phyloP scores from a whole-genome alignment of 2,888 invertebrate species.

The Diadromus collaris region DNA sequence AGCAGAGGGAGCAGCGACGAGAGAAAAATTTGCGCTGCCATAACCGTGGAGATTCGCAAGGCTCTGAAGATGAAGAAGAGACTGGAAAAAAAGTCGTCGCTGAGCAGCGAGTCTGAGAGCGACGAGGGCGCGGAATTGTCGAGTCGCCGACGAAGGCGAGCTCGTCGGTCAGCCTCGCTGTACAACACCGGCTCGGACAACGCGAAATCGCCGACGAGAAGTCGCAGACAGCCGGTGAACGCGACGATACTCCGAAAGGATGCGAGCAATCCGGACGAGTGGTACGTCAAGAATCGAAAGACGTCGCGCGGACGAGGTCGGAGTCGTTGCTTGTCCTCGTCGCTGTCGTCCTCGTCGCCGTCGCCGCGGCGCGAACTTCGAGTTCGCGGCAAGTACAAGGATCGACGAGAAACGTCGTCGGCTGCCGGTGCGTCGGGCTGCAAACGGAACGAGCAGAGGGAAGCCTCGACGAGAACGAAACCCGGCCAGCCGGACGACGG shows the following conservation, averaged over 20 bases:
- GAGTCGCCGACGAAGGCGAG: slow-evolving; percentile 39
- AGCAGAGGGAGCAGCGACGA: slow-evolving; percentile 26
- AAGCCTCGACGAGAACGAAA: slow-evolving; percentile 9
- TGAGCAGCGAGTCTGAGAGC: slow-evolving; percentile 20
- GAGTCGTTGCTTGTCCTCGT: slow-evolving; percentile 38
- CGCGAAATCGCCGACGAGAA: not conserved
- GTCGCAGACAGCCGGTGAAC: slow-evolving; percentile 31
- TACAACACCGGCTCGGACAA: slow-evolving; percentile 10
- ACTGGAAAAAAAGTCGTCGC: not conserved
- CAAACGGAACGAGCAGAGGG: not conserved
- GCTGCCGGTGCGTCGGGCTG: slow-evolving; percentile 13
- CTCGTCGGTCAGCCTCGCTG: slow-evolving; percentile 1
- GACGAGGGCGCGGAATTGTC: slow-evolving; percentile 55
- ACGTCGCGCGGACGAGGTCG: slow-evolving; percentile 29
- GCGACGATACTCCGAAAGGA: slow-evolving; percentile 54
- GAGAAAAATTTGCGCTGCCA: slow-evolving; percentile 10
- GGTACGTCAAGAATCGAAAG: slow-evolving; percentile 52
- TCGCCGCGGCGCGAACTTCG: not conserved
- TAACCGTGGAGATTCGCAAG: not conserved
- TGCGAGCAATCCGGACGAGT: slow-evolving; percentile 48
- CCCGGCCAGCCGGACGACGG: not conserved
- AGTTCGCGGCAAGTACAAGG: slow-evolving; percentile 5
- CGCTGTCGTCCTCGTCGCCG: slow-evolving; percentile 6
- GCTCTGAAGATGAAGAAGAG: slow-evolving; percentile 22
- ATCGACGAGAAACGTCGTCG: not conserved